phyloP scores from a whole-genome alignment of 2,113 vertebrate genomes.

The Boleophthalmus pectinirostris region DNA sequence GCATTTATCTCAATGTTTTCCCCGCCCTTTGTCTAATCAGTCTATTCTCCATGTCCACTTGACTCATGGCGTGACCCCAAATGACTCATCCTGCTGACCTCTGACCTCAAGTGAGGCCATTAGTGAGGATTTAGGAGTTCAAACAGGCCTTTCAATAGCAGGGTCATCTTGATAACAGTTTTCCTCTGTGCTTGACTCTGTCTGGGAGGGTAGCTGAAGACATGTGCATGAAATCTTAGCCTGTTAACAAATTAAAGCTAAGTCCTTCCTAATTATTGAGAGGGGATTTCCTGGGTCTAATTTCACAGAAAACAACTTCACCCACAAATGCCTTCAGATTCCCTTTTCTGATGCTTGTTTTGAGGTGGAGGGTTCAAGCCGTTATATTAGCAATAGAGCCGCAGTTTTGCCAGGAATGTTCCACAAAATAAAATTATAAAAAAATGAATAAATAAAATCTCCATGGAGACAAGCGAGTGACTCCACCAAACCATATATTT shows the following conservation, averaged over 20 bases:
- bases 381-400: no score
- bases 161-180: conserved; percentile 57
- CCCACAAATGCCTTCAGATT: conserved; percentile 18
- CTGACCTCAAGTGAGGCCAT: conserved; percentile 43
- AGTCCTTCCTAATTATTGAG: conserved; percentile 29
- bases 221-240: conserved; percentile 44
- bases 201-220: conserved; percentile 12
- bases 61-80: conserved; percentile 51
- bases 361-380: no score
- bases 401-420: no score
- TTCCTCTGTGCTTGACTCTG: conserved; percentile 17
- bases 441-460: no score
- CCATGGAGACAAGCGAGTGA: no score
- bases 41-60: conserved; percentile 26
- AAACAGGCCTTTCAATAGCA: conserved; percentile 27
- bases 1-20: conserved; percentile 28
- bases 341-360: no score
- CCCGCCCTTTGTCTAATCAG: conserved; percentile 42
- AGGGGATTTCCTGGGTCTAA: conserved; percentile 39
- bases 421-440: no score
- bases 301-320: conserved; percentile 16
- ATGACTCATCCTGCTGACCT: conserved; percentile 59
- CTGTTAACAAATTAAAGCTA: conserved; percentile 59
- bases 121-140: conserved; percentile 50
- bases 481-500: no score